Evolutionary conservation across 2,113 vertebrate species (phyloP), one percentile per base, ranked within the genome.

Genomic region (Silurus glanis): DNA sequence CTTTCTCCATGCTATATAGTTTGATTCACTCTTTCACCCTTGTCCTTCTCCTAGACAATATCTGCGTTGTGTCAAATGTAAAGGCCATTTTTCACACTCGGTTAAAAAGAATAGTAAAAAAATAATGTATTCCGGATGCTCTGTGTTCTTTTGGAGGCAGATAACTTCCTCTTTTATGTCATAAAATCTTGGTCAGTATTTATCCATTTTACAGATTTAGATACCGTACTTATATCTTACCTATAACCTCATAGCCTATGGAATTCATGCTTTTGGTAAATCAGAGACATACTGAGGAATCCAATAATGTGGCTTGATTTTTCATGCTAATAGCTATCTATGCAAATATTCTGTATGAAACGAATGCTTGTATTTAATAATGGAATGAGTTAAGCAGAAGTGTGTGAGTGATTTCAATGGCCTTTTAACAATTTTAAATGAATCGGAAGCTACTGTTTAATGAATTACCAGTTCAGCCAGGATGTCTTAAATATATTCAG

Each of bases 1-100:
- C 92, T 92, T 89, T 81, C 67, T 88, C 9, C 61, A 76, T 85
- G 59, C 28, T 66, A 58, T 66, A 75, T 6, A 83, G 87, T 92
- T 89, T 59, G 78, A 92, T 91, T 92, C 91, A 92, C 90, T 89
- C 92, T 92, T 93, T 94, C 88, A 90, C 87, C 86, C 86, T 90
- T 85, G 75, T 88, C 85, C 87, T 82, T 76, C 84, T 80, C 47
- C 81, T 91, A 91, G 88, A 95, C 94, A 95, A 93, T 93, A 90
- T 92, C 87, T 59, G 86, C 89, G 85, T 93, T 95, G 94, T 94
- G 87, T 90, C 78, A 87, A 82, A 92, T 83, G 79, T 83, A 93
- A 89, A 90, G 89, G 90, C 90, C 80, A 85, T 91, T 91, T 93
- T 93, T 89, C 91, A 88, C 78, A 71, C 89, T 87, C 88, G 88